Percentiles rank a stretch among this genome's conserved stretches.
These are phyloP conservation scores for Pterois miles DNA, from an alignment of 2,797 vertebrate genomes.

Conservation along the genomic window DNA sequence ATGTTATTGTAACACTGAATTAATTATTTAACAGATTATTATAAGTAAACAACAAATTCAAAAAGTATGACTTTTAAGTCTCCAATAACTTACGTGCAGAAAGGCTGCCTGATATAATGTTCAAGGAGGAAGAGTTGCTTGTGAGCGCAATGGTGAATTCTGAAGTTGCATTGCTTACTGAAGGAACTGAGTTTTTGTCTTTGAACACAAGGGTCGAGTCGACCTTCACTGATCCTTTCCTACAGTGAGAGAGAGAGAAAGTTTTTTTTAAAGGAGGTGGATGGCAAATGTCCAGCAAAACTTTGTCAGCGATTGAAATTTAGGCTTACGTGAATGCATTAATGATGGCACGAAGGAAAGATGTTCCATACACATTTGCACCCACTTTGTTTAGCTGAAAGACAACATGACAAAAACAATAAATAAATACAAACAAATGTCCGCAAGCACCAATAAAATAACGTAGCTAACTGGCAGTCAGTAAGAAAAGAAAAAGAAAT, in stretches of 20 bases:
- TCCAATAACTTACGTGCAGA: slow-evolving; percentile 43
- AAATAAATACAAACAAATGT: neutral
- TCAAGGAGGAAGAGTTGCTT: neutral
- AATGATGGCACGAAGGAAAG: slow-evolving; percentile 31
- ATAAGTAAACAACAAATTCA: neutral
- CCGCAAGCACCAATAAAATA: neutral
- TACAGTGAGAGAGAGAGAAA: slow-evolving; percentile 21
- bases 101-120: slow-evolving; percentile 27
- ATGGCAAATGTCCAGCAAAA: neutral
- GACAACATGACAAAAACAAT: neutral
- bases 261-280: neutral
- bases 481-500: neutral
- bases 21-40: neutral
- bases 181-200: slow-evolving; percentile 22
- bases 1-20: neutral
- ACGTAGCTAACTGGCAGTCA: neutral
- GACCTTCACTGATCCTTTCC: slow-evolving; percentile 58
- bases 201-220: slow-evolving; percentile 44
- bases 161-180: neutral
- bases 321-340: slow-evolving; percentile 58
- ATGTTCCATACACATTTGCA: neutral
- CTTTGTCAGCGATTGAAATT: neutral
- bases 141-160: neutral
- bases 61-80: neutral
- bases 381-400: slow-evolving; percentile 59